These are phyloP conservation scores for Anoplolepis gracilipes DNA, from an alignment of 1,140 invertebrate genomes.

Conservation along the genomic window DNA sequence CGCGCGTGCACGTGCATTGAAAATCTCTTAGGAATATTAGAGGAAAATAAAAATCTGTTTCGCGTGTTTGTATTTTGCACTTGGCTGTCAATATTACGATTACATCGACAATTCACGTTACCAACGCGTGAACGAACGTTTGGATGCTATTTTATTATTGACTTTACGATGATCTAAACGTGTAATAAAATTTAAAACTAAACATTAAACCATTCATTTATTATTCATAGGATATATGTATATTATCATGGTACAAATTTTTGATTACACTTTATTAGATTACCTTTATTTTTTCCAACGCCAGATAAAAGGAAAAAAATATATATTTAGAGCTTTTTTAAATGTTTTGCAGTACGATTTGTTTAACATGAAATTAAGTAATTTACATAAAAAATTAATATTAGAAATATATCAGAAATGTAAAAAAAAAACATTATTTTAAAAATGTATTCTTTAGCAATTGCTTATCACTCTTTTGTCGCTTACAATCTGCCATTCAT, in stretches of 20 bases:
- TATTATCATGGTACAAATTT: neutral
- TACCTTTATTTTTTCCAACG: neutral
- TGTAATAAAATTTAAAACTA: neutral
- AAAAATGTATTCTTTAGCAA: neutral
- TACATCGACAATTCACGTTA: slow-evolving; percentile 24
- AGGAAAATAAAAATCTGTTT: slow-evolving; percentile 25
- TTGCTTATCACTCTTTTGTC: neutral
- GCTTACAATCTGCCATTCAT: neutral
- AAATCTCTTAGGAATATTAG: neutral
- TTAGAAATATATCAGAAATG: neutral
- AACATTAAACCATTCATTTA: slow-evolving; percentile 12
- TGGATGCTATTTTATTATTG: slow-evolving; percentile 50
- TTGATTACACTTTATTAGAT: slow-evolving; percentile 2
- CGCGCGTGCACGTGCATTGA: neutral
- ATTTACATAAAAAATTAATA: too few species aligned
- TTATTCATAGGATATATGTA: too few species aligned
- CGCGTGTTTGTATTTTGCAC: slow-evolving; percentile 38
- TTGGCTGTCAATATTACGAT: slow-evolving; percentile 13
- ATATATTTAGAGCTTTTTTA: neutral
- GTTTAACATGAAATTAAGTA: too few species aligned
- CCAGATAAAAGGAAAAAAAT: neutral
- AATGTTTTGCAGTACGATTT: neutral
- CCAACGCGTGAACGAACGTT: slow-evolving; percentile 14
- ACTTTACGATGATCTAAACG: slow-evolving; percentile 38
- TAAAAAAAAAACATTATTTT: neutral